Evolutionary conservation across 1,140 invertebrate species (phyloP), one percentile per base, ranked within the genome.

Genomic region (Camponotus floridanus): DNA sequence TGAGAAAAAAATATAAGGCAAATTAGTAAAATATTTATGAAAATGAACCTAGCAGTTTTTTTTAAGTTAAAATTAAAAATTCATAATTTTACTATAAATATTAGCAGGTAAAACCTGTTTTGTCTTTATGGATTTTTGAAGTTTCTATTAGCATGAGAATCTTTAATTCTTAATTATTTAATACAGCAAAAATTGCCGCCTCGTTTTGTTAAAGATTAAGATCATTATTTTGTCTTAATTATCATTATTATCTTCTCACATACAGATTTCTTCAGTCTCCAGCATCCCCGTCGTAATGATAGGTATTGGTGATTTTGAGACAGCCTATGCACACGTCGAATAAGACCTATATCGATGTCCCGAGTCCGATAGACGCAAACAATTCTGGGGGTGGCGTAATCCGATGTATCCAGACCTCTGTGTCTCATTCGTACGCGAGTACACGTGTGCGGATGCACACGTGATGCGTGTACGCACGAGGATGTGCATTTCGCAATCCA

Each of bases 371-470:
- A 8, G 59, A 39, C 59, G 57, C 86, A 85, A 89, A 81, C 85
- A 71, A 59, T 80, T 48, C n/a, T 59, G 59, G 61, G 61, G 61
- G 67, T 84, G 59, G 42, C 57, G 67, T 76, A 86, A 74, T 68
- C 79, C 79, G n/a, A 55, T 67, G 68, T 74, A 87, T n/a, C 36
- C 59, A 73, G 70, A 68, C 79, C 45, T 36, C 79, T 83, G n/a
- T 48, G 39, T 21, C 39, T 84, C 76, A 57, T 80, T 45, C 45
- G 31, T 45, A 42, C 67, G 39, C 51, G 36, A 39, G 0, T 7
- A 26, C 7, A 45, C 15, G 45, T n/a, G 21, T 48, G 31, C 26
- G 33, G n/a, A 5, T n/a, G 36, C 48, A 71, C 86, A 88, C 36
- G 18, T 68, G 62, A 67, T 39, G 76, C 48, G 36, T 59, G 3